Percentiles rank a stretch among this genome's conserved stretches.
These are phyloP conservation scores for Amphimallon solstitiale DNA, from an alignment of 2,888 invertebrate species.

Conservation along the genomic window DNA sequence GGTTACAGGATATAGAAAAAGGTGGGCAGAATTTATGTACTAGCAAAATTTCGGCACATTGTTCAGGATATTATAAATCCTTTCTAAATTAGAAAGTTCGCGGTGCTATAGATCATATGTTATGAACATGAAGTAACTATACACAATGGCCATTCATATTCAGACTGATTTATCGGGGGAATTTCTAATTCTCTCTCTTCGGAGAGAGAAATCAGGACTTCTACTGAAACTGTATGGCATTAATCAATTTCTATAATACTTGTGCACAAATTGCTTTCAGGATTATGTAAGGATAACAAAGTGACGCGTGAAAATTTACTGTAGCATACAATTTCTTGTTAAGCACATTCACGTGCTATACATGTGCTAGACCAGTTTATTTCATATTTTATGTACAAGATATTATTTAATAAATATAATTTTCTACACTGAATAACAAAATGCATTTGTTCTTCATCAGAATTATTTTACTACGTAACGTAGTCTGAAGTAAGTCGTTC, in stretches of 20 bases:
- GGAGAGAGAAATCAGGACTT: conserved; percentile 24
- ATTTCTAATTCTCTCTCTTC: conserved; percentile 12
- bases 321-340: background rate
- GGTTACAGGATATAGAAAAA: background rate
- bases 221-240: conserved; percentile 12
- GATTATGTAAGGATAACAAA: background rate
- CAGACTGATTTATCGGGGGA: conserved; percentile 22
- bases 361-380: no score
- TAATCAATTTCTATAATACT: conserved; percentile 30
- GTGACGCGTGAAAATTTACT: background rate
- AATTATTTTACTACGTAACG: no score
- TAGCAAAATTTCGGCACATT: background rate
- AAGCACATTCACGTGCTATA: background rate
- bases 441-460: no score
- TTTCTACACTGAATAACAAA: no score
- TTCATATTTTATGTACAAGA: no score
- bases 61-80: conserved; percentile 13
- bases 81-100: conserved; percentile 10
- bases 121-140: conserved; percentile 23
- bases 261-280: conserved; percentile 25
- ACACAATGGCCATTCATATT: conserved; percentile 31
- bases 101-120: conserved; percentile 12
- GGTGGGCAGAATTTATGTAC: background rate
- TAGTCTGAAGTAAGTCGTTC: no score
- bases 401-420: no score